These are phyloP conservation scores for Philhelius pedissequus DNA, from an alignment of 2,888 invertebrate species.

Conservation along the genomic window DNA sequence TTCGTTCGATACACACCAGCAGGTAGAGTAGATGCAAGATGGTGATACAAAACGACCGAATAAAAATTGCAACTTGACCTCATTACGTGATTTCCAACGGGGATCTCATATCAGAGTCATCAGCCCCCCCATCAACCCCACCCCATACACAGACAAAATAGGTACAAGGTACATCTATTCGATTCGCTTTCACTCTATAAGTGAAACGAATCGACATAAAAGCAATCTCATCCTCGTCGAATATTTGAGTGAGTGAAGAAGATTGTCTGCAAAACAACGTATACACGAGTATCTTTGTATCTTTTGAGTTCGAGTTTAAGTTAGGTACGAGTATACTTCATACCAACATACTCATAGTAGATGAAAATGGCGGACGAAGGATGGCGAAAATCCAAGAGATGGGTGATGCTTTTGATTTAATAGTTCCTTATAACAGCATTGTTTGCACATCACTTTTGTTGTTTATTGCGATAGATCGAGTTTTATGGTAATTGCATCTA, in stretches of 20 bases:
- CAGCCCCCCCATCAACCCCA: conserved; percentile 4
- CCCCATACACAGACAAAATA: not conserved
- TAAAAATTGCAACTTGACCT: conserved; percentile 57
- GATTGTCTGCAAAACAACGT: conserved; percentile 32
- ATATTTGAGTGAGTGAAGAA: not conserved
- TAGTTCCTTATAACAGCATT: conserved; percentile 31
- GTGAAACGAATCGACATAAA: conserved; percentile 27
- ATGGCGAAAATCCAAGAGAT: too few relatives aligned
- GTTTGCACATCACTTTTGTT: conserved; percentile 36
- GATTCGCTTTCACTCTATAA: conserved; percentile 13
- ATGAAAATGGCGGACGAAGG: not conserved
- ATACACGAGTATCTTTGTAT: conserved; percentile 13
- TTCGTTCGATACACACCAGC: not conserved
- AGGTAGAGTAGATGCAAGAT: not conserved
- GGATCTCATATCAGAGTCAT: conserved; percentile 11
- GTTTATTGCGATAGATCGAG: conserved; percentile 56
- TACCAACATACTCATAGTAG: too few relatives aligned
- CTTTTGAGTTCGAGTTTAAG: not conserved
- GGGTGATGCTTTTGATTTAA: conserved; percentile 12
- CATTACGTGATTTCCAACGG: conserved; percentile 59
- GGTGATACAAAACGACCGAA: not conserved
- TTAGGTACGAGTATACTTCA: too few relatives aligned
- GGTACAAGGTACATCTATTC: not conserved
- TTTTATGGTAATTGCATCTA: conserved; percentile 51
- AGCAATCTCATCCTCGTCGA: conserved; percentile 7